Conservation (phyloP, 2,888 invertebrate species). For the Orthosia incerta region DNA sequence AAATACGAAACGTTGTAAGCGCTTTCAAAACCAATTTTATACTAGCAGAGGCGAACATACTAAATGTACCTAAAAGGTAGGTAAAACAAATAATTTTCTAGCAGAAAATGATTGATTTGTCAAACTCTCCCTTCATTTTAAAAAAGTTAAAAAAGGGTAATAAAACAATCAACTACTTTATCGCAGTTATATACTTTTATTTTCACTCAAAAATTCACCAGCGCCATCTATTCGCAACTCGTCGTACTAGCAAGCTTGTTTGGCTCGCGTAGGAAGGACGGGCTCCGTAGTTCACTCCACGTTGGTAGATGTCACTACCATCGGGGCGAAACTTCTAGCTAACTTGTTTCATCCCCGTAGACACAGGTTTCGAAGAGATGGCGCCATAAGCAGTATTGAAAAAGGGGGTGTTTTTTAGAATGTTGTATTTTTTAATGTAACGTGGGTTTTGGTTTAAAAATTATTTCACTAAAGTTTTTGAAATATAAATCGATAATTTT, state of each 20-base stretch:
- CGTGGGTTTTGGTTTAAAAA: neutral
- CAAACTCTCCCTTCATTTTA: too few relatives aligned
- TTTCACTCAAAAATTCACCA: conserved; percentile 36
- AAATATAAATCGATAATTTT: neutral
- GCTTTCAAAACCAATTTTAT: neutral
- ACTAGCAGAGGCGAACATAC: neutral
- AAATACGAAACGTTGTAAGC: neutral
- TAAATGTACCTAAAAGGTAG: too few relatives aligned
- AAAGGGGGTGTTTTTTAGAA: conserved; percentile 1
- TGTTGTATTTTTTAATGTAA: neutral
- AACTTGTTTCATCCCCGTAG: conserved; percentile 49
- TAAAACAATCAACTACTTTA: neutral
- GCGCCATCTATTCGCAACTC: conserved; percentile 71
- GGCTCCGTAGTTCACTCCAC: conserved; percentile 50
- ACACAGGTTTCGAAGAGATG: conserved; percentile 67
- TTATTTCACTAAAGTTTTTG: neutral
- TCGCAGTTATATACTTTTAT: neutral
- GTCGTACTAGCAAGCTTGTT: conserved; percentile 31
- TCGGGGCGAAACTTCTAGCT: conserved; percentile 55
- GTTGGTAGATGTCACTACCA: conserved; percentile 73
- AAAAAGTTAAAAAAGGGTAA: too few relatives aligned
- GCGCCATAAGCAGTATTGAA: conserved; percentile 59
- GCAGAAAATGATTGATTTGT: neutral
- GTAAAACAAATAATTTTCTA: too few relatives aligned
- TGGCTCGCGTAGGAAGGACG: conserved; percentile 51